These are phyloP conservation scores for Callosobruchus maculatus DNA, from an alignment of 2,888 invertebrate species.

Conservation along the genomic window DNA sequence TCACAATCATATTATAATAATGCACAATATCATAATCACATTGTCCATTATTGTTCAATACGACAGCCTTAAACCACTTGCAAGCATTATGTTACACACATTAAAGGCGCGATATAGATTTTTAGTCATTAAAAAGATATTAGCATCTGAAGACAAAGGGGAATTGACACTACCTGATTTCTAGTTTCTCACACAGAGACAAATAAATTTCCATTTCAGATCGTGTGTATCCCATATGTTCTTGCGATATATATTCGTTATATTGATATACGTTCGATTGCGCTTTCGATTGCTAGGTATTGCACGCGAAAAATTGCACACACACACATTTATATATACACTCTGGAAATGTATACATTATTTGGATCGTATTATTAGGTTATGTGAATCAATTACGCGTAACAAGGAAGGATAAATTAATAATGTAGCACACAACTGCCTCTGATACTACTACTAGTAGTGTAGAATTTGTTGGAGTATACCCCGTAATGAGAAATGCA, in stretches of 20 bases:
- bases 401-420: background rate
- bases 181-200: background rate
- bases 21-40: background rate
- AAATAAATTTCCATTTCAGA: background rate
- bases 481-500: too few species aligned
- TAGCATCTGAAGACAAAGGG: background rate
- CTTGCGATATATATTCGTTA: background rate
- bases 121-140: background rate
- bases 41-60: background rate
- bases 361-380: background rate
- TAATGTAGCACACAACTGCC: too few species aligned
- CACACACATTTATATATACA: background rate
- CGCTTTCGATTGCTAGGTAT: background rate
- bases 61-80: background rate
- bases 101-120: background rate
- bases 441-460: too few species aligned
- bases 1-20: too few species aligned
- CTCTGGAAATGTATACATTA: too few species aligned
- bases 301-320: background rate
- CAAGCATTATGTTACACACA: background rate
- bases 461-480: too few species aligned
- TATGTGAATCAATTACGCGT: background rate
- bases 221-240: background rate
- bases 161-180: background rate
- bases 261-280: background rate